phyloP scores from a whole-genome alignment of 2,113 vertebrate genomes.

The Camarhynchus parvulus region DNA sequence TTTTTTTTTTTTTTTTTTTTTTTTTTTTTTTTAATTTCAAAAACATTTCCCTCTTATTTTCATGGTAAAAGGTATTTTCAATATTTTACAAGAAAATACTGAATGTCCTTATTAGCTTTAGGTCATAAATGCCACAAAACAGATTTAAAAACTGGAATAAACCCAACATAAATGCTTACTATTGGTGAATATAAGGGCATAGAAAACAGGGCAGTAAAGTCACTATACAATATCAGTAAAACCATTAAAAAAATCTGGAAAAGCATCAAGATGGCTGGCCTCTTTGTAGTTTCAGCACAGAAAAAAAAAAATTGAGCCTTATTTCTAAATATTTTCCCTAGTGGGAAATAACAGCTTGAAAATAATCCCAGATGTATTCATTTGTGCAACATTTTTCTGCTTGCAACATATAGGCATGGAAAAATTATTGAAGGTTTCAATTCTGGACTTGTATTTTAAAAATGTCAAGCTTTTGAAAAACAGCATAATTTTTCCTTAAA shows the following conservation, averaged over 20 bases:
- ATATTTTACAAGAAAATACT: slow-evolving; percentile 77
- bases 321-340: slow-evolving; percentile 85
- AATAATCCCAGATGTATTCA: slow-evolving; percentile 88
- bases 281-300: slow-evolving; percentile 81
- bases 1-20: slow-evolving; percentile 13
- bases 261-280: slow-evolving; percentile 80
- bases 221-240: slow-evolving; percentile 83
- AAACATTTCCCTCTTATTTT: slow-evolving; percentile 72
- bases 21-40: slow-evolving; percentile 53
- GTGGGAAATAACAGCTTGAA: slow-evolving; percentile 84
- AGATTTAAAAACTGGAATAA: slow-evolving; percentile 79
- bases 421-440: slow-evolving; percentile 81
- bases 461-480: slow-evolving; percentile 84
- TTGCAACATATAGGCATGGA: slow-evolving; percentile 80
- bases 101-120: slow-evolving; percentile 78
- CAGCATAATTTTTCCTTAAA: slow-evolving; percentile 81
- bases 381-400: slow-evolving; percentile 80
- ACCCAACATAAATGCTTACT: slow-evolving; percentile 77
- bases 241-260: slow-evolving; percentile 81
- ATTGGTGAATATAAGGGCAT: slow-evolving; percentile 69
- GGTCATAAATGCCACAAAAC: slow-evolving; percentile 81
- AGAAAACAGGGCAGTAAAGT: slow-evolving; percentile 78
- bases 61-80: slow-evolving; percentile 71
- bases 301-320: slow-evolving; percentile 69
- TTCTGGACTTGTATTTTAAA: slow-evolving; percentile 80